Evolutionary conservation across 2,113 vertebrate genomes (phyloP).

Genomic region (Lontra canadensis): DNA sequence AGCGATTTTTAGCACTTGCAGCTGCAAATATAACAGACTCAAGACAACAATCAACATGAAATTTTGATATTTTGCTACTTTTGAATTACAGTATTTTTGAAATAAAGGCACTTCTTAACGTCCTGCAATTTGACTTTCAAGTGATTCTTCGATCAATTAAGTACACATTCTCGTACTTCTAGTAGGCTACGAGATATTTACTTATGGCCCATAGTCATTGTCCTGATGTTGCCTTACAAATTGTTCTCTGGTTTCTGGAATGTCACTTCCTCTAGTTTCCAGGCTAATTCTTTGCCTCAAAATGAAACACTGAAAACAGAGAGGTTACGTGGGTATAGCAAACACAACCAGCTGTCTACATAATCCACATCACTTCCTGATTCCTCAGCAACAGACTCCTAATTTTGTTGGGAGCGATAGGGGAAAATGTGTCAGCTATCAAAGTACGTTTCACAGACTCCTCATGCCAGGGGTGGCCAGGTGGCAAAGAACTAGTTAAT

Average conservation of each 20-base stretch:
- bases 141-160: slow-evolving; percentile 29
- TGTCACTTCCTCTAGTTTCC: not conserved
- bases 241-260: not conserved
- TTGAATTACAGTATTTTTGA: not conserved
- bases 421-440: not conserved
- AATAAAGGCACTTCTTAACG: slow-evolving; percentile 33
- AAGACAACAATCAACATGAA: slow-evolving; percentile 7
- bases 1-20: slow-evolving; percentile 64
- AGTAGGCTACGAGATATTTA: not conserved
- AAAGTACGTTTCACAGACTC: not conserved
- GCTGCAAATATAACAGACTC: slow-evolving; percentile 51
- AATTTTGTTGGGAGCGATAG: not conserved
- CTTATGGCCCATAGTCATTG: not conserved
- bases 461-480: not conserved
- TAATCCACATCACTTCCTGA: not conserved
- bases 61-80: slow-evolving; percentile 41
- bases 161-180: not conserved
- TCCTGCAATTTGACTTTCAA: not conserved
- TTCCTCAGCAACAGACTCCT: not conserved
- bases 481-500: not conserved
- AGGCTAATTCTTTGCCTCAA: not conserved
- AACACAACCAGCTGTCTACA: not conserved
- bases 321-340: not conserved
- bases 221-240: not conserved
- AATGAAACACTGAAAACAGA: not conserved